Conservation (phyloP, 1,140 invertebrate species). For the Drosophila tropicalis region DNA sequence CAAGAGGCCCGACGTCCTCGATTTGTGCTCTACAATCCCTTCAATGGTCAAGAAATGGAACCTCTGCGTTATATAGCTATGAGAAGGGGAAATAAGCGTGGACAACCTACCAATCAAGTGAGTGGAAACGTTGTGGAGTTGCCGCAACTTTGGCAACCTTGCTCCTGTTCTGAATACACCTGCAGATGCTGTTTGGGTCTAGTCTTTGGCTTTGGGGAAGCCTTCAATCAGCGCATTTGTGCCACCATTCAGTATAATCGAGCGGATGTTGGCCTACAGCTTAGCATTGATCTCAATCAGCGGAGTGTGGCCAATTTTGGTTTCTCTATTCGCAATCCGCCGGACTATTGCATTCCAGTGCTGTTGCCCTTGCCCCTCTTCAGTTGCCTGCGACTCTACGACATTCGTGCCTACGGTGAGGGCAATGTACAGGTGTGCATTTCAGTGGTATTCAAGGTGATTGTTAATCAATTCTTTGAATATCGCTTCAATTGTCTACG, state of each 20-base stretch:
- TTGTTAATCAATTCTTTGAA: slow-evolving; percentile 52
- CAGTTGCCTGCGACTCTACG: slow-evolving; percentile 54
- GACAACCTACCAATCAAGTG: slow-evolving; percentile 1
- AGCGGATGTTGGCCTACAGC: slow-evolving; percentile 34
- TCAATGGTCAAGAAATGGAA: slow-evolving; percentile 34
- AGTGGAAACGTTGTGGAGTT: slow-evolving; percentile 57
- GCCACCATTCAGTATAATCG: slow-evolving; percentile 33
- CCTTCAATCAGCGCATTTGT: slow-evolving; percentile 43
- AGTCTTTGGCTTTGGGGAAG: slow-evolving; percentile 26
- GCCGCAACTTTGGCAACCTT: slow-evolving; percentile 51
- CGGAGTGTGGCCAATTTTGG: slow-evolving; percentile 39
- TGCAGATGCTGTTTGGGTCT: slow-evolving; percentile 67
- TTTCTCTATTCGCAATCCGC: slow-evolving; percentile 48
- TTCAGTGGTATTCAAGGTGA: slow-evolving; percentile 59
- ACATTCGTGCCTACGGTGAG: slow-evolving; percentile 39
- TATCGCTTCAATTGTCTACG: slow-evolving; percentile 63
- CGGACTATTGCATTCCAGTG: slow-evolving; percentile 58
- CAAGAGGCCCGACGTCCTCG: background rate
- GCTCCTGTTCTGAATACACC: slow-evolving; percentile 49
- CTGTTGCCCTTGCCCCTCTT: slow-evolving; percentile 53
- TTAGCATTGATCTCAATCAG: slow-evolving; percentile 52
- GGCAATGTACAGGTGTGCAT: slow-evolving; percentile 50
- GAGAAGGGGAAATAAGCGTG: background rate
- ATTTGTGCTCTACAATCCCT: slow-evolving; percentile 48
- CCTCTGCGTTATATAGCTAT: slow-evolving; percentile 25